These are phyloP conservation scores for Apamea epomidion DNA, from an alignment of 2,888 invertebrate genomes.

Conservation along the genomic window DNA sequence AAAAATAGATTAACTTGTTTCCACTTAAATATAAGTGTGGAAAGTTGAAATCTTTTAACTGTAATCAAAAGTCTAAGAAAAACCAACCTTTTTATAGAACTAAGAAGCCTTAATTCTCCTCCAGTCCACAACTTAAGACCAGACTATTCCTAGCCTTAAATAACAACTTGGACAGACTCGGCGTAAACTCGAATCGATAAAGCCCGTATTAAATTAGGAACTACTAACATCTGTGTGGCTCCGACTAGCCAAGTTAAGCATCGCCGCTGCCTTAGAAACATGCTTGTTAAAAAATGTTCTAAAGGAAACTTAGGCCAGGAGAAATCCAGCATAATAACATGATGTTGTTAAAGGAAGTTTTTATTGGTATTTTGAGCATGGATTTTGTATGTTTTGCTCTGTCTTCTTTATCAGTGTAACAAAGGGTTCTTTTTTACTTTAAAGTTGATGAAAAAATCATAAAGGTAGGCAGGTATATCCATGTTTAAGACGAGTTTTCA, in stretches of 20 bases:
- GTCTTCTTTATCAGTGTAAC: no score
- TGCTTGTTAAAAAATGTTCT: slow-evolving; percentile 45
- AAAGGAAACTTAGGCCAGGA: slow-evolving; percentile 16
- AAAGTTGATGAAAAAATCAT: background rate
- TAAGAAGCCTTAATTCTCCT: background rate
- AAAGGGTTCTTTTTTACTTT: background rate
- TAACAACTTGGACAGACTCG: slow-evolving; percentile 61
- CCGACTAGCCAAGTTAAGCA: slow-evolving; percentile 59
- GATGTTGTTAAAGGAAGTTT: slow-evolving; percentile 33
- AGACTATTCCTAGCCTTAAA: slow-evolving; percentile 57
- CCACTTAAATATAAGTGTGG: no score
- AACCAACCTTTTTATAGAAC: background rate
- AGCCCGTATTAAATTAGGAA: slow-evolving; percentile 72
- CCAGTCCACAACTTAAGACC: slow-evolving; percentile 30
- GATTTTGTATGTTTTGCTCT: background rate
- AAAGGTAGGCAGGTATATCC: no score
- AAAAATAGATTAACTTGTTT: no score
- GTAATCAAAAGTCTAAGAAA: background rate
- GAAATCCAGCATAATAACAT: slow-evolving; percentile 26
- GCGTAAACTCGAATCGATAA: slow-evolving; percentile 71
- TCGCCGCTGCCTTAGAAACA: slow-evolving; percentile 43
- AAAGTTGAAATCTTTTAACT: background rate
- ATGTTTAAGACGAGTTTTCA: background rate
- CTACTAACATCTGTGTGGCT: slow-evolving; percentile 64
- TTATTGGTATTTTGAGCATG: slow-evolving; percentile 39